These are phyloP conservation scores for Drosophila pandora DNA, from an alignment of 1,140 invertebrate genomes.

Conservation along the genomic window DNA sequence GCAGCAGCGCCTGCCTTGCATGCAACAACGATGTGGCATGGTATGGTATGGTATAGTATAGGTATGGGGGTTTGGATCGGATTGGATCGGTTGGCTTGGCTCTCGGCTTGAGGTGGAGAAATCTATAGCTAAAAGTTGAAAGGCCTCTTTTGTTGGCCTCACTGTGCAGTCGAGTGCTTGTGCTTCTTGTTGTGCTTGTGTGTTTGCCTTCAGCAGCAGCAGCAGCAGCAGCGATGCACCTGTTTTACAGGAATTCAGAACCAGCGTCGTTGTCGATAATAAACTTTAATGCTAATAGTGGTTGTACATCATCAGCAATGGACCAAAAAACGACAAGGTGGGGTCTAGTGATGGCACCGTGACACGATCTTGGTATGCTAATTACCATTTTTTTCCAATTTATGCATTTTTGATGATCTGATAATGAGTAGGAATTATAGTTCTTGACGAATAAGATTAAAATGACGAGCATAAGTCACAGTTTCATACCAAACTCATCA, in stretches of 20 bases:
- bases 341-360: constrained; percentile 14
- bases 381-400: not conserved
- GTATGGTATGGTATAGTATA: not conserved
- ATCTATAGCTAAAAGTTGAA: constrained; percentile 73
- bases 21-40: constrained; percentile 48
- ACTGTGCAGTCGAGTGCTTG: constrained; percentile 18
- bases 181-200: constrained; percentile 6
- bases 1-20: constrained; percentile 38
- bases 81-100: constrained; percentile 27
- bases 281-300: constrained; percentile 83
- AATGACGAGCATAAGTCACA: no score
- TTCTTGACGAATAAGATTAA: no score
- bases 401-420: no score
- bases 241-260: constrained; percentile 82
- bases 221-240: constrained; percentile 44
- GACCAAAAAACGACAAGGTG: constrained; percentile 68
- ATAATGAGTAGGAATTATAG: no score
- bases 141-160: constrained; percentile 57
- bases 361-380: constrained; percentile 10
- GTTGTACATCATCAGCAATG: constrained; percentile 81
- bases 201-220: no score
- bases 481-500: no score
- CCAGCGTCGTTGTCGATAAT: constrained; percentile 79
- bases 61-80: constrained; percentile 10
- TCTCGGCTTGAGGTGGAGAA: constrained; percentile 53